Conservation (phyloP, 2,113 vertebrate species). For the Heterocephalus glaber region DNA sequence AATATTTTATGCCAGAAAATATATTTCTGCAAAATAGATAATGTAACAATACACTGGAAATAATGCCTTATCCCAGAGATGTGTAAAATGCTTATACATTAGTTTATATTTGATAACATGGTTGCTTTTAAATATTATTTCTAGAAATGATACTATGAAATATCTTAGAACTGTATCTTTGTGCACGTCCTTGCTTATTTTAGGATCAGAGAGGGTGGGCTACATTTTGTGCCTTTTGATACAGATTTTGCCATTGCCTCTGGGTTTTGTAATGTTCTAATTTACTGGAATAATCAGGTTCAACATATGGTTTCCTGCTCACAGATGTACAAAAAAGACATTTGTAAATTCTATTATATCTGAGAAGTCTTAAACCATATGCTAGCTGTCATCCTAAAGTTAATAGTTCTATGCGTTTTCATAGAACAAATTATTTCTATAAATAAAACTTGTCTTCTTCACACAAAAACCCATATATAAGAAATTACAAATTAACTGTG, state of each 20-base stretch:
- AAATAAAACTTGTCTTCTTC: neutral
- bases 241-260: neutral
- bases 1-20: neutral
- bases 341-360: constrained; percentile 16
- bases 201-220: neutral
- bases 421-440: neutral
- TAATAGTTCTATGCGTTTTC: constrained; percentile 5
- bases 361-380: constrained; percentile 10
- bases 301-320: neutral
- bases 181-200: neutral
- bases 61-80: neutral
- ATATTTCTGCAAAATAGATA: neutral
- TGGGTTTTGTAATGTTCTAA: constrained; percentile 46
- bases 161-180: neutral
- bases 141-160: neutral
- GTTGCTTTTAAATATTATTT: neutral
- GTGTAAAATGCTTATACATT: neutral
- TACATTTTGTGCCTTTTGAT: neutral
- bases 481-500: neutral
- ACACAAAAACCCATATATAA: neutral
- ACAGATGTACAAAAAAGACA: constrained; percentile 11
- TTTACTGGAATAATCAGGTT: constrained; percentile 8
- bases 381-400: neutral
- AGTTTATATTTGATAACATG: neutral
- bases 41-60: neutral